Conservation (phyloP, 2,888 invertebrate genomes). For the Drosophila leonis region DNA sequence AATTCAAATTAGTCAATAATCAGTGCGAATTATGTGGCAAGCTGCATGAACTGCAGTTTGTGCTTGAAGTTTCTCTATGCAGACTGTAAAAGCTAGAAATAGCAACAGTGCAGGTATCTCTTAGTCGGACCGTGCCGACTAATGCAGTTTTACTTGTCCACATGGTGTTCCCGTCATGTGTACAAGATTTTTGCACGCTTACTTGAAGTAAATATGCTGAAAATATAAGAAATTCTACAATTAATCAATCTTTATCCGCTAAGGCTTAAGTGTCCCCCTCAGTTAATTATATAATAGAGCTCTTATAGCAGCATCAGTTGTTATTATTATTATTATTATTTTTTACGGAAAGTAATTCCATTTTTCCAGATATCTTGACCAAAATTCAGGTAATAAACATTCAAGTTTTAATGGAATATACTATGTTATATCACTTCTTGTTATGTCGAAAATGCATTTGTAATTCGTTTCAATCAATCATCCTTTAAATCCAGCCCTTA, state of each 20-base stretch:
- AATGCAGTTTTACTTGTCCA: neutral
- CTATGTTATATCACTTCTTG: slow-evolving; percentile 5
- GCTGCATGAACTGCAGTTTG: too few relatives aligned
- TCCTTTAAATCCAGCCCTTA: neutral
- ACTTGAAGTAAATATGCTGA: neutral
- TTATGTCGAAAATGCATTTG: slow-evolving; percentile 1
- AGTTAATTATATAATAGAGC: neutral
- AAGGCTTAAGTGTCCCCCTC: too few relatives aligned
- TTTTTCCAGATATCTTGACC: slow-evolving; percentile 11
- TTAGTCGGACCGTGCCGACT: neutral
- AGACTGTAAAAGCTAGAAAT: neutral
- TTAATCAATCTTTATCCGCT: neutral
- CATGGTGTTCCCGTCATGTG: neutral
- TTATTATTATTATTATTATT: neutral
- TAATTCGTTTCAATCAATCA: slow-evolving; percentile 2
- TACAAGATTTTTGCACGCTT: neutral
- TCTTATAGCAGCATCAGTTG: neutral
- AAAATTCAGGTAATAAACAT: slow-evolving; percentile 2
- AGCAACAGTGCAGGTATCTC: neutral
- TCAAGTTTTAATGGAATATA: slow-evolving; percentile 1
- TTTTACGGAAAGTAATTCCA: slow-evolving; percentile 11
- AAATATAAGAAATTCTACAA: too few relatives aligned
- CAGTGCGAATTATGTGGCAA: too few relatives aligned
- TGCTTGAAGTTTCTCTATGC: too few relatives aligned
- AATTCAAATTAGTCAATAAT: too few relatives aligned